These are phyloP conservation scores for Orycteropus afer DNA, from an alignment of 2,113 vertebrate genomes.

Conservation along the genomic window DNA sequence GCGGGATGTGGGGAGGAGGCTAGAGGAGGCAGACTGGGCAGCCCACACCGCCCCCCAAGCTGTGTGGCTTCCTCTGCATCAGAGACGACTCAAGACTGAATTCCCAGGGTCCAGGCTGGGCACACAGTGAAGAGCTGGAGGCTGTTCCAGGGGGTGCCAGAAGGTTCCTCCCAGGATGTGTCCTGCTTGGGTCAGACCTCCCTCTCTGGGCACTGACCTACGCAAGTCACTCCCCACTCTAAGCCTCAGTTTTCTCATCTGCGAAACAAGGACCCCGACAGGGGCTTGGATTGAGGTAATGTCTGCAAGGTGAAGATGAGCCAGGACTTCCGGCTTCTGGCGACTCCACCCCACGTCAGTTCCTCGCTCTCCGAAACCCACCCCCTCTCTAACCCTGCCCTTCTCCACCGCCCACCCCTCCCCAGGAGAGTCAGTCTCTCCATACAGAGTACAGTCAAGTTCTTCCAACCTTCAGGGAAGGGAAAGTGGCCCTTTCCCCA, in stretches of 20 bases:
- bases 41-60: background rate
- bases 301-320: background rate
- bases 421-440: background rate
- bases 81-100: background rate
- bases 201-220: background rate
- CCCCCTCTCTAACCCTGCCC: background rate
- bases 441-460: background rate
- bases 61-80: background rate
- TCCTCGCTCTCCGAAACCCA: fast-evolving
- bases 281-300: fast-evolving
- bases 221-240: background rate
- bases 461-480: background rate
- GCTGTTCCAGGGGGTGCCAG: background rate
- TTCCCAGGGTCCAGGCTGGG: background rate
- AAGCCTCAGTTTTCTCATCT: background rate
- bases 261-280: too few relatives aligned
- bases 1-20: background rate
- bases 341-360: background rate
- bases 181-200: background rate
- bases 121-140: background rate
- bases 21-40: too few relatives aligned
- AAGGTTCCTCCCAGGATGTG: background rate
- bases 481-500: constrained; percentile 47
- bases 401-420: background rate
- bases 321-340: background rate